These are phyloP conservation scores for Zelostemma sp. DNA, from an alignment of 1,140 invertebrate genomes.

Conservation along the genomic window DNA sequence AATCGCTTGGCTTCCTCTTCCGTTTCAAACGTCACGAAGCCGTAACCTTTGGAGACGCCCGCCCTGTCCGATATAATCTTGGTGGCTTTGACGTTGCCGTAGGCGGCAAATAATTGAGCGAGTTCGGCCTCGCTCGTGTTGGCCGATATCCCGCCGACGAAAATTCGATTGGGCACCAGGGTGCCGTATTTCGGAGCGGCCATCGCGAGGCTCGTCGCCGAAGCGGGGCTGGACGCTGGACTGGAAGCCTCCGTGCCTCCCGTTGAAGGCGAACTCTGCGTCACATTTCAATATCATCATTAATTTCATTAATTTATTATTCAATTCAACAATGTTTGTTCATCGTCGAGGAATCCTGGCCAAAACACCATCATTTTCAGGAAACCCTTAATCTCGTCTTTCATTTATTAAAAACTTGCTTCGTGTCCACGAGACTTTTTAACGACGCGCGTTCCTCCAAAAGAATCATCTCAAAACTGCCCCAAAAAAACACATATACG, in stretches of 20 bases:
- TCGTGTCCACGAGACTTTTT: too few species aligned
- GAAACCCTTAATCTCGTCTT: too few species aligned
- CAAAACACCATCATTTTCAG: too few species aligned
- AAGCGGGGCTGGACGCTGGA: conserved; percentile 68
- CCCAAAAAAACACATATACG: too few species aligned
- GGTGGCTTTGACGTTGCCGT: conserved; percentile 91
- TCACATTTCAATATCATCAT: too few species aligned
- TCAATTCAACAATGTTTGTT: too few species aligned
- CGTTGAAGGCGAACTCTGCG: conserved; percentile 68
- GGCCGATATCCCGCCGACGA: conserved; percentile 93
- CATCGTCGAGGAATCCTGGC: too few species aligned
- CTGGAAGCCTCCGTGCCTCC: conserved; percentile 68
- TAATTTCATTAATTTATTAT: too few species aligned
- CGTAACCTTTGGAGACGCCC: conserved; percentile 95
- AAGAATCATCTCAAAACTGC: too few species aligned
- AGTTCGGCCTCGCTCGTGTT: conserved; percentile 88
- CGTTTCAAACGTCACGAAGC: conserved; percentile 95
- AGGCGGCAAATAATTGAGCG: conserved; percentile 84
- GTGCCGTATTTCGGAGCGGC: conserved; percentile 82
- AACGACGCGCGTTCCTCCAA: too few species aligned
- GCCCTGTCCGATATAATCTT: conserved; percentile 95
- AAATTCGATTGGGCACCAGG: conserved; percentile 92
- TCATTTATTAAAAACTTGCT: too few species aligned
- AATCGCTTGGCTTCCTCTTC: conserved; percentile 88
- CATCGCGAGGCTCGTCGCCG: conserved; percentile 66